Conservation (phyloP, 2,113 vertebrate genomes). For the Heterotilapia buettikoferi region DNA sequence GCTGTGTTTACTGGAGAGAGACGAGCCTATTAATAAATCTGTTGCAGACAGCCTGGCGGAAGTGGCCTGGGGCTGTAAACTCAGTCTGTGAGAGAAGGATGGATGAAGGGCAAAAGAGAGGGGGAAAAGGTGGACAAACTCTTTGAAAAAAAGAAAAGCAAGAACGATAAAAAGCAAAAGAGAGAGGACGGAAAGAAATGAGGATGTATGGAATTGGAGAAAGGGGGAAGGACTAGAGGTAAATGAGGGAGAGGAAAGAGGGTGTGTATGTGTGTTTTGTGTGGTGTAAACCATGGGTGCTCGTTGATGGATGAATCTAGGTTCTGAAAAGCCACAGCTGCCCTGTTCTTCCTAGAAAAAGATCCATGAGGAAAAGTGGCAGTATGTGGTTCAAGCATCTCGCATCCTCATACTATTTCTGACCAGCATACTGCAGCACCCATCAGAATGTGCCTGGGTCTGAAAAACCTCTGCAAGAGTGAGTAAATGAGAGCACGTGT, state of each 20-base stretch:
- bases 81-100: slow-evolving; percentile 31
- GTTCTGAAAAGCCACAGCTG: slow-evolving; percentile 68
- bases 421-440: slow-evolving; percentile 54
- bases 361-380: slow-evolving; percentile 52
- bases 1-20: slow-evolving; percentile 57
- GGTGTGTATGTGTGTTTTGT: slow-evolving; percentile 25
- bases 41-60: slow-evolving; percentile 58
- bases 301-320: slow-evolving; percentile 60
- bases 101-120: slow-evolving; percentile 33
- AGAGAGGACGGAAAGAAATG: background rate
- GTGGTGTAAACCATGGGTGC: slow-evolving; percentile 50
- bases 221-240: background rate
- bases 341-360: slow-evolving; percentile 60
- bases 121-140: background rate
- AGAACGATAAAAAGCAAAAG: background rate
- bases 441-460: slow-evolving; percentile 52
- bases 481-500: slow-evolving; percentile 25
- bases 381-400: slow-evolving; percentile 69
- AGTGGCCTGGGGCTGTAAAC: slow-evolving; percentile 60
- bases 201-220: slow-evolving; percentile 21
- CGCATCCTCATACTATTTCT: slow-evolving; percentile 70
- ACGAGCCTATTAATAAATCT: slow-evolving; percentile 67
- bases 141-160: background rate
- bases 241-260: background rate
- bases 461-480: background rate